Percentiles rank a stretch among this genome's conserved stretches.
These are phyloP conservation scores for Luidia sarsii DNA, from an alignment of 53 echinoderm and acorn worm species.

Conservation along the genomic window DNA sequence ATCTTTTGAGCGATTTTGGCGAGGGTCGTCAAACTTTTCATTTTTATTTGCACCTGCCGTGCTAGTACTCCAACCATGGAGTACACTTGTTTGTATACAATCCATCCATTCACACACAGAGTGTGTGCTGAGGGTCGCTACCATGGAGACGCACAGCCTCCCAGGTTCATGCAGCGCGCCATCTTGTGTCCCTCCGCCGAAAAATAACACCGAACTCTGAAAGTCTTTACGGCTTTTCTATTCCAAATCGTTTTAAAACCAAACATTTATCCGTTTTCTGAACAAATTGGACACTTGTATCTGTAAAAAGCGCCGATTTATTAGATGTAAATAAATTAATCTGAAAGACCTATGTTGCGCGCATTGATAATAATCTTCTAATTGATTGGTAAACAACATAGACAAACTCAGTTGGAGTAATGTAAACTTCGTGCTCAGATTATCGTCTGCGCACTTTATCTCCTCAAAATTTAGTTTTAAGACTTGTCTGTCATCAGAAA, in stretches of 20 bases:
- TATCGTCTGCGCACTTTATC: neutral
- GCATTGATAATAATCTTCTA: constrained; percentile 15
- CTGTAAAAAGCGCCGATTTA: neutral
- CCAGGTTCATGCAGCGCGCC: neutral
- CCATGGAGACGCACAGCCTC: constrained; percentile 29
- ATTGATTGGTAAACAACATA: constrained; percentile 30
- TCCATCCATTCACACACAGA: neutral
- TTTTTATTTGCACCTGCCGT: no score
- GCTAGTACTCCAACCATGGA: no score
- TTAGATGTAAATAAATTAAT: neutral
- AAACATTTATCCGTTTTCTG: neutral
- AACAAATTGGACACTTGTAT: neutral
- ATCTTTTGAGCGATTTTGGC: no score
- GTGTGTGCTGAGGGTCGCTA: neutral
- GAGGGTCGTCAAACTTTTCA: no score
- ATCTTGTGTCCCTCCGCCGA: constrained; percentile 42
- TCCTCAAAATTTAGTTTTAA: neutral
- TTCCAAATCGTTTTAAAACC: neutral
- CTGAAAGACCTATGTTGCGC: constrained; percentile 22
- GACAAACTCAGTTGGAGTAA: neutral
- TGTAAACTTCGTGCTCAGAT: neutral
- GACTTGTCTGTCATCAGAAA: neutral
- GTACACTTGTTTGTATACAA: no score
- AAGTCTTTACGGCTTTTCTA: neutral
- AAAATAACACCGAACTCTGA: neutral